These are phyloP conservation scores for Melipona beecheii DNA, from an alignment of 2,888 invertebrate genomes.

Conservation along the genomic window DNA sequence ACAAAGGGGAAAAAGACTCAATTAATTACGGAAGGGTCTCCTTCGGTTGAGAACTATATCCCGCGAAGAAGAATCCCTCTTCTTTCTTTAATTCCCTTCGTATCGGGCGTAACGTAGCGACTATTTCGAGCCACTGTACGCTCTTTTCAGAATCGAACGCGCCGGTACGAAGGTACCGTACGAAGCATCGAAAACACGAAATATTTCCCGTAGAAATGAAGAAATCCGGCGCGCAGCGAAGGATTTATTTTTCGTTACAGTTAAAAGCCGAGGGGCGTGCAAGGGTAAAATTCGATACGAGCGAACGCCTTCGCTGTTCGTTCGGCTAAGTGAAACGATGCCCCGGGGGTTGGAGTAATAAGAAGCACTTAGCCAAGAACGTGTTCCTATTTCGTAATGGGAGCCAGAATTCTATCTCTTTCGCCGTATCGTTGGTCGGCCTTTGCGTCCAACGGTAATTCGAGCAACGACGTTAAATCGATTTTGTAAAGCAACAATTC, in stretches of 20 bases:
- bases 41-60: slow-evolving; percentile 41
- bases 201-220: neutral
- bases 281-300: slow-evolving; percentile 52
- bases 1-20: slow-evolving; percentile 57
- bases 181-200: neutral
- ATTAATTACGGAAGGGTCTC: slow-evolving; percentile 56
- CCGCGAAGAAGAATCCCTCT: slow-evolving; percentile 31
- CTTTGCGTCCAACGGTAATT: slow-evolving; percentile 42
- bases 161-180: no score
- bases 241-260: neutral
- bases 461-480: slow-evolving; percentile 58
- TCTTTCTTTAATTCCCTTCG: slow-evolving; percentile 25
- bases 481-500: slow-evolving; percentile 52
- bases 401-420: slow-evolving; percentile 49
- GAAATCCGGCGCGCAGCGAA: neutral
- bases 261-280: slow-evolving; percentile 25
- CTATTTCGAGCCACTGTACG: no score
- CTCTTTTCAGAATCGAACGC: no score
- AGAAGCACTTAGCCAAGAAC: slow-evolving; percentile 63
- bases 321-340: slow-evolving; percentile 44
- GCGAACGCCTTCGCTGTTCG: slow-evolving; percentile 33
- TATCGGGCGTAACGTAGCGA: neutral
- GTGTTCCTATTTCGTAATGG: slow-evolving; percentile 67
- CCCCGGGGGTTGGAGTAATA: slow-evolving; percentile 32
- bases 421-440: slow-evolving; percentile 9